phyloP scores from a whole-genome alignment of 2,113 vertebrate species.

The Rhadina sibilatrix region DNA sequence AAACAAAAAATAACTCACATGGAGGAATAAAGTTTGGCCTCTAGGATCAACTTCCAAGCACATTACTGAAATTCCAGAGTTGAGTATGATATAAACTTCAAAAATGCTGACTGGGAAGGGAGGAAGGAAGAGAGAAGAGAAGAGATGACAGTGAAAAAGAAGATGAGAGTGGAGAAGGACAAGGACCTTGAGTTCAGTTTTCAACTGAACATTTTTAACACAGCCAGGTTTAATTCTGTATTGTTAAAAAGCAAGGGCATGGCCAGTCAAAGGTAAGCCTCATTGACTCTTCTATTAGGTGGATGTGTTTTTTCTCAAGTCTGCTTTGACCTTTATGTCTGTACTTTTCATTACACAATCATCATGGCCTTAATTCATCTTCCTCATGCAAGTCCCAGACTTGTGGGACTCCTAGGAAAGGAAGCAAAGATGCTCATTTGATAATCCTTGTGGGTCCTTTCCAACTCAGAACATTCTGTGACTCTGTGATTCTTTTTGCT shows the following conservation, averaged over 20 bases:
- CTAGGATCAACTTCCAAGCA: not conserved
- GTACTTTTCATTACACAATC: not conserved
- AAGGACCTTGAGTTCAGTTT: not conserved
- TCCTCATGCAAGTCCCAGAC: not conserved
- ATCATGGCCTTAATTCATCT: not conserved
- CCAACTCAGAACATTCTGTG: not conserved
- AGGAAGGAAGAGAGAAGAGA: not conserved
- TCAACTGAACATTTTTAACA: not conserved
- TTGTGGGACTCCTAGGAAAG: not conserved
- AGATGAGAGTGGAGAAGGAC: not conserved
- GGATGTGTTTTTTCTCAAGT: not conserved
- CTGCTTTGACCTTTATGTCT: not conserved
- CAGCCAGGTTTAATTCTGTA: not conserved
- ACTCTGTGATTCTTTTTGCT: not conserved
- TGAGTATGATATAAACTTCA: conserved; percentile 24
- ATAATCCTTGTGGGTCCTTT: not conserved
- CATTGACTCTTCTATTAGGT: not conserved
- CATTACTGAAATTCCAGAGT: conserved; percentile 28
- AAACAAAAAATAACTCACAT: conserved; percentile 28
- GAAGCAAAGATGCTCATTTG: not conserved
- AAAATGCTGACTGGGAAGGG: not conserved
- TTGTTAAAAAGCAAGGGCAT: not conserved
- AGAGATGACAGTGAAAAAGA: not conserved
- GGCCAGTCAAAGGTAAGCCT: not conserved
- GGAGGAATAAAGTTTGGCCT: not conserved